Evolutionary conservation across 92 coral and sea anemone genomes (phyloP).

Genomic region (Siderastrea radians): DNA sequence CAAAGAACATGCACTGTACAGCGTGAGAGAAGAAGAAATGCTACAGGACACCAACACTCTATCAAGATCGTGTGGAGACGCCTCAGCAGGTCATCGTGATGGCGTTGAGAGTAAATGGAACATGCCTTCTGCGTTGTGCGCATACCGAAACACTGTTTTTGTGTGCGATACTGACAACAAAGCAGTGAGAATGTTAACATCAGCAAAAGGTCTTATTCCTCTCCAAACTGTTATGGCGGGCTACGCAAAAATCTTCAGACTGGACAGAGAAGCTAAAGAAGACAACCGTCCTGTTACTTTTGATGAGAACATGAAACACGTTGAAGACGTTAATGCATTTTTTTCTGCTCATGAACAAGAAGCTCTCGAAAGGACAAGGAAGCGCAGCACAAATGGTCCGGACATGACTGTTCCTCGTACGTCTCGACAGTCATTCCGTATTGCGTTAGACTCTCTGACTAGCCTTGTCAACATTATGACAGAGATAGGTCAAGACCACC

Average conservation of each 20-base stretch:
- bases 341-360: constrained; percentile 30
- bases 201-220: constrained; percentile 60
- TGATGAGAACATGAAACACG: constrained; percentile 33
- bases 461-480: constrained; percentile 4
- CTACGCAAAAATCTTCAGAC: constrained; percentile 55
- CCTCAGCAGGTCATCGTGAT: constrained; percentile 11
- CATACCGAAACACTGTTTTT: constrained; percentile 53
- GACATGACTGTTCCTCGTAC: constrained; percentile 29
- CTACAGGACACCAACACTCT: background rate
- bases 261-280: constrained; percentile 40
- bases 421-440: constrained; percentile 28
- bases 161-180: constrained; percentile 58
- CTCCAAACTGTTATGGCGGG: constrained; percentile 39
- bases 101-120: constrained; percentile 59
- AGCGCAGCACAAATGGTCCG: constrained; percentile 41
- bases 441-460: constrained; percentile 12
- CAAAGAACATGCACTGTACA: constrained; percentile 33
- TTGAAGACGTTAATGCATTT: constrained; percentile 23
- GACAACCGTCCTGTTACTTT: constrained; percentile 35
- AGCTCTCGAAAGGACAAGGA: constrained; percentile 39
- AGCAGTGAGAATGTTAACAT: constrained; percentile 14
- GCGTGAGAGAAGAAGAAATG: constrained; percentile 13
- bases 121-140: constrained; percentile 58
- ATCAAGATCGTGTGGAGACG: constrained; percentile 14
- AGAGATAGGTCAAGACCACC: constrained; percentile 27